Base-by-base conservation (phyloP, 2,888 invertebrate species). In the Pharmacophagus antenor region DNA sequence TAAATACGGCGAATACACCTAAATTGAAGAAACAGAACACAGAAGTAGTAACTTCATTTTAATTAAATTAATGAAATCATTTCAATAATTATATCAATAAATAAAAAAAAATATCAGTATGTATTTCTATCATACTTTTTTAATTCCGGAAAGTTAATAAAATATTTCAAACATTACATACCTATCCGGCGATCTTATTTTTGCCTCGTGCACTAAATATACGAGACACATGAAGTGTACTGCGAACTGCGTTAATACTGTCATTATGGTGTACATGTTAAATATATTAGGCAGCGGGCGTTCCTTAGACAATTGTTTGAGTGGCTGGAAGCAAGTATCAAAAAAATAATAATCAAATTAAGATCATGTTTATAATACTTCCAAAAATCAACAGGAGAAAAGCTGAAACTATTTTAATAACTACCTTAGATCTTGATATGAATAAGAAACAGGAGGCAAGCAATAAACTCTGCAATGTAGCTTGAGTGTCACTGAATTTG, bases 221-320 rank as follows among this genome's bases (percentile, higher is more conserved):
- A 99, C 93, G 31, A 99, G 93, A 69, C 97, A 96, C 10, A 94
- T 80, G 88, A 99, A 99, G 82, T 99, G 99, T 5, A 99, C 97
- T 25, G 95, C 93, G 85, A 99, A 99, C 88, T 99, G 99, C 0
- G 95, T 85, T 50, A 99, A 89, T 60, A 99, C 99, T 1, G 99
- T 99, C 72, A 97, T 91, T 67, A 99, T 94, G 0, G 99, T 99
- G 85, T 99, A 99, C 55, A 97, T 82, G 85, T 99, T 99, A 90
- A 99, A 99, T 67, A 99, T 99, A 83, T 99, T 99, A 48, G 99
- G 98, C 69, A 99, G 91, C 0, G 99, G 99, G 44, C 99, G 94
- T 81, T 98, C 95, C 76, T 95, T 96, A 0, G 99, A 99, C 51
- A 99, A 88, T 0, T 95, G 94, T 84, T 97, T 97, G 67, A 99